Evolutionary conservation across 2,113 vertebrate species (phyloP), one percentile per base, ranked within the genome.

Genomic region (Gopherus flavomarginatus): DNA sequence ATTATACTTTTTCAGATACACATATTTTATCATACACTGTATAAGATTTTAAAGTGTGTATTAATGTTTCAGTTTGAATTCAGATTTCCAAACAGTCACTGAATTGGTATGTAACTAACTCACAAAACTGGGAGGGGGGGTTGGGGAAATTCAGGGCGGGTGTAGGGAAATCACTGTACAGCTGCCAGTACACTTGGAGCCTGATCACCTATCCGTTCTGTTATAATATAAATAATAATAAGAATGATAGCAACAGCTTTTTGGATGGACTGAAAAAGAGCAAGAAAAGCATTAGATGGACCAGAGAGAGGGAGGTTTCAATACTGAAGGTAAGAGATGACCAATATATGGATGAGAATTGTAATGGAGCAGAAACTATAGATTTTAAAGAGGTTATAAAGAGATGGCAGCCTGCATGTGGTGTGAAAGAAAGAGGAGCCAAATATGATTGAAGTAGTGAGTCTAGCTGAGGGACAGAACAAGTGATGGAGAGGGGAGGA

Each of bases 401-500:
- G 86, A 91, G 82, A 88, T 35, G 59, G 29, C 27, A 17, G 62
- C 16, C 31, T 69, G 35, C 35, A 4, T 65, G 62, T 65, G 62
- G 6, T n/a, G 62, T 69, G 62, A 69, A n/a, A 54, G 7, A 26
- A 9, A 4, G 35, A 90, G 14, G n/a, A 24, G 83, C 10, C 56
- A 85, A 52, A 54, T 3, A 5, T 14, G n/a, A 7, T 31, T 59
- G 38, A 31, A 31, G 31, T 69, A 69, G 31, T n/a, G 62, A 69
- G 17, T 17, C 62, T 19, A 69, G 16, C 7, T 91, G 35, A 75
- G 17, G 6, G 65, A 11, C 57, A 3, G 50, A 89, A 87, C 82
- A 82, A 65, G 42, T 2, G 75, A 65, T 35, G 31, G 88, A 92
- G 53, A 88, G 89, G 95, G 35, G 16, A 56, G 47, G 90, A 89